phyloP scores from a whole-genome alignment of 2,797 vertebrate species.

The Eulemur albifrons region DNA sequence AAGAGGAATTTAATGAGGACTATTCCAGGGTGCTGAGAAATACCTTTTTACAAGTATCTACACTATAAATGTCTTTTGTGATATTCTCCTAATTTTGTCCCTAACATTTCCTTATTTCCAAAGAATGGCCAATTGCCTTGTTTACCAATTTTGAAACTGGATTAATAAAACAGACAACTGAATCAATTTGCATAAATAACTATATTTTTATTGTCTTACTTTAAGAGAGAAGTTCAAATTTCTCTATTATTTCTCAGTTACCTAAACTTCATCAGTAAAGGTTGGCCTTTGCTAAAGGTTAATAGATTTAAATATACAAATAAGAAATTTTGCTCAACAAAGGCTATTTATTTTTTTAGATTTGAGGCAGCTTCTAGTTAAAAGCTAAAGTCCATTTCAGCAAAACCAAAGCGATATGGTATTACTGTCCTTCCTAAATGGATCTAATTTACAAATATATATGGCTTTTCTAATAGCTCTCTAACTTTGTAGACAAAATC shows the following conservation, averaged over 20 bases:
- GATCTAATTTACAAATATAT: conserved; percentile 52
- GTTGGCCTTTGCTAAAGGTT: neutral
- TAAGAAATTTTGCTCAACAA: conserved; percentile 17
- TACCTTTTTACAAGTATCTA: neutral
- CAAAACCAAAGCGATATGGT: conserved; percentile 52
- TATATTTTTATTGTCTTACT: conserved; percentile 26
- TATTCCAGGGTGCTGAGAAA: neutral
- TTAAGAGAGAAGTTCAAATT: conserved; percentile 20
- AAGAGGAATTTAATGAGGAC: neutral
- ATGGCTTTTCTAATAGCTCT: conserved; percentile 27
- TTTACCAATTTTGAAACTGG: conserved; percentile 22
- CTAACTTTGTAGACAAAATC: conserved; percentile 56
- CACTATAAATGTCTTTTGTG: neutral
- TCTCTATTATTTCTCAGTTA: conserved; percentile 20
- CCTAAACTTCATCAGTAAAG: neutral
- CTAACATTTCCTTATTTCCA: conserved; percentile 25
- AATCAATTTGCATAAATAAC: conserved; percentile 46
- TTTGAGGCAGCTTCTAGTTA: conserved; percentile 26
- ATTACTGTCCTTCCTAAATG: conserved; percentile 36
- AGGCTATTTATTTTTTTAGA: conserved; percentile 31
- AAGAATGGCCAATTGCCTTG: conserved; percentile 2
- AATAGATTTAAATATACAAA: conserved; percentile 25
- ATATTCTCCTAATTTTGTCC: neutral
- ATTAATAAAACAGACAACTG: neutral
- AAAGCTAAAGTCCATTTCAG: conserved; percentile 45